Conservation (phyloP, 2,797 vertebrate genomes). For the Ptychobarbus kaznakovi region DNA sequence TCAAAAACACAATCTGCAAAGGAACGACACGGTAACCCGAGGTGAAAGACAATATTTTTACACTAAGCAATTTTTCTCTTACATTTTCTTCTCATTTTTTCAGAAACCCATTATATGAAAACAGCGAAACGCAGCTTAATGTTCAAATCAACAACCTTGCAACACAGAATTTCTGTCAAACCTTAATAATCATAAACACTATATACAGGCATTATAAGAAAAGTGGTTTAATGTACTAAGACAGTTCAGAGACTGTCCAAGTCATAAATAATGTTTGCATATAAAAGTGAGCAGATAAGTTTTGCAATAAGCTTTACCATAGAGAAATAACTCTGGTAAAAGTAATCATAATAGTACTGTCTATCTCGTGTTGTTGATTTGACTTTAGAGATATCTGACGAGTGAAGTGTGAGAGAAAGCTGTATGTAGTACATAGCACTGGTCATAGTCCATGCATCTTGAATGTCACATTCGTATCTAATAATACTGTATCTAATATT, state of each 20-base stretch:
- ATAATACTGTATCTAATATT: background rate
- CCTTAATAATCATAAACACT: background rate
- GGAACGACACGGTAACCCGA: background rate
- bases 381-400: background rate
- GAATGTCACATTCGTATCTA: background rate
- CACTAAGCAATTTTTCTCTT: background rate
- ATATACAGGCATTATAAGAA: too few relatives aligned
- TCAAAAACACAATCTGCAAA: background rate
- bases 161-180: background rate
- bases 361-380: background rate
- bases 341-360: background rate
- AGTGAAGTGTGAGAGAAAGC: background rate
- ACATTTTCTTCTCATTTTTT: background rate
- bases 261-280: background rate
- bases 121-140: background rate
- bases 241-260: background rate
- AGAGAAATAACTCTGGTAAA: background rate
- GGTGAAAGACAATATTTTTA: background rate
- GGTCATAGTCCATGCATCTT: background rate
- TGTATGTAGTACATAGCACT: background rate
- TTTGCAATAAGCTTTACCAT: background rate
- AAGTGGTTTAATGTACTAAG: background rate
- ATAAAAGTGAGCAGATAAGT: background rate
- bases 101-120: background rate
- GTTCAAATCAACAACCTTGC: background rate